Conservation (phyloP, 2,888 invertebrate genomes). For the Drosophila neutralis region DNA sequence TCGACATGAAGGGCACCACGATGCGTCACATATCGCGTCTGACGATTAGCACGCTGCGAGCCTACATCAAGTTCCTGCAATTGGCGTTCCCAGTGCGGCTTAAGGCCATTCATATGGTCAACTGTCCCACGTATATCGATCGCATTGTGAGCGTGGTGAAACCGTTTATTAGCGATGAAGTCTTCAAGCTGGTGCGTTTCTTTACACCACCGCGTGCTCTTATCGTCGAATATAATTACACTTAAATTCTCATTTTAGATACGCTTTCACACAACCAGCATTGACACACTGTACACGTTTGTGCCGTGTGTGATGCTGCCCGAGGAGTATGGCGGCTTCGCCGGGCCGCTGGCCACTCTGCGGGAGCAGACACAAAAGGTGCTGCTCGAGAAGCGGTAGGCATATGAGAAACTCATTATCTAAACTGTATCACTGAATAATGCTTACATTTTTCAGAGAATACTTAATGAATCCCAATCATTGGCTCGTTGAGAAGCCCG, state of each 20-base stretch:
- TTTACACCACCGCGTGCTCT: not conserved
- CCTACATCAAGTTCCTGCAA: constrained; percentile 79
- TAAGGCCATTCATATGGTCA: constrained; percentile 86
- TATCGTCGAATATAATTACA: not conserved
- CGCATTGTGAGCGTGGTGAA: constrained; percentile 87
- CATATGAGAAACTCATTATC: not conserved
- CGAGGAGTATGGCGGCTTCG: constrained; percentile 78
- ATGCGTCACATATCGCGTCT: constrained; percentile 88
- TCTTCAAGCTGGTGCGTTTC: constrained; percentile 87
- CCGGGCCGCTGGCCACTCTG: constrained; percentile 84
- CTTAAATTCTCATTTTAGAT: constrained; percentile 84
- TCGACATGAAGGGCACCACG: constrained; percentile 88
- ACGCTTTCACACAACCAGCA: constrained; percentile 88
- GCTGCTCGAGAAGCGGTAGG: constrained; percentile 87
- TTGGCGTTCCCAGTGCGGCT: constrained; percentile 81
- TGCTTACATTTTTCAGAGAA: constrained; percentile 84
- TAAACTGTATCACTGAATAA: not conserved
- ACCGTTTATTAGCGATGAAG: constrained; percentile 88
- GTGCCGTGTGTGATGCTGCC: constrained; percentile 85
- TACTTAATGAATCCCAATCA: constrained; percentile 87
- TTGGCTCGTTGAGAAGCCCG: constrained; percentile 86
- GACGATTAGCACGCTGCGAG: constrained; percentile 76
- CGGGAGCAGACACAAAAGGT: constrained; percentile 87
- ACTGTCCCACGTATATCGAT: constrained; percentile 88
- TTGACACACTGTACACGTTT: constrained; percentile 87